A percentile compares a stretch with the other conserved stretches of the same genome.
Conservation (phyloP, 2,888 invertebrate genomes). For the Cerastis leucographa region DNA sequence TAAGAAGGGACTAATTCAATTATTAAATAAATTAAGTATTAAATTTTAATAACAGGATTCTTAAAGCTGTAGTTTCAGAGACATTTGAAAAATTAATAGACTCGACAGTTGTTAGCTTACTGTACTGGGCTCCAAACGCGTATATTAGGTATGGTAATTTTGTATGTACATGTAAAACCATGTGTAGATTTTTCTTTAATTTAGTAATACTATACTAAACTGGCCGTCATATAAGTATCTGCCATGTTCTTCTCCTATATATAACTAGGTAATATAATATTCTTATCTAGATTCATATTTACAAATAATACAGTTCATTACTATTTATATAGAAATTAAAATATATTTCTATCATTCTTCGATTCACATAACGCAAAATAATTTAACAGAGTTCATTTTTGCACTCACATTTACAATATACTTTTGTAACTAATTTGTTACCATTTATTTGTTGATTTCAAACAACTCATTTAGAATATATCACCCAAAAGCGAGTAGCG, state of each 20-base stretch:
- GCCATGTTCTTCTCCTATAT: slow-evolving; percentile 91
- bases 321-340: slow-evolving; percentile 90
- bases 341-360: slow-evolving; percentile 91
- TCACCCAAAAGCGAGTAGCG: slow-evolving; percentile 90
- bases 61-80: slow-evolving; percentile 13
- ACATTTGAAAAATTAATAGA: slow-evolving; percentile 35
- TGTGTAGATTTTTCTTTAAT: slow-evolving; percentile 89
- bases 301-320: slow-evolving; percentile 92
- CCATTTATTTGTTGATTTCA: slow-evolving; percentile 85
- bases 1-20: slow-evolving; percentile 58
- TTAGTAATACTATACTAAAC: slow-evolving; percentile 93
- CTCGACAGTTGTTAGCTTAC: slow-evolving; percentile 61
- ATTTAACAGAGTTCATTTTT: slow-evolving; percentile 91
- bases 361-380: slow-evolving; percentile 91
- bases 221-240: slow-evolving; percentile 93
- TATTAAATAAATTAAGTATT: slow-evolving; percentile 16
- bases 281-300: slow-evolving; percentile 91
- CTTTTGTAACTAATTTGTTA: slow-evolving; percentile 87
- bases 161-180: slow-evolving; percentile 90
- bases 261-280: slow-evolving; percentile 91
- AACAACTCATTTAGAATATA: slow-evolving; percentile 90
- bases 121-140: slow-evolving; percentile 81
- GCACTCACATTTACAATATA: slow-evolving; percentile 91
- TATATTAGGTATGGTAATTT: slow-evolving; percentile 80
- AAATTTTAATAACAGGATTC: slow-evolving; percentile 14